Conservation (phyloP, 2,888 invertebrate genomes). For the Heterodera filipjevi region DNA sequence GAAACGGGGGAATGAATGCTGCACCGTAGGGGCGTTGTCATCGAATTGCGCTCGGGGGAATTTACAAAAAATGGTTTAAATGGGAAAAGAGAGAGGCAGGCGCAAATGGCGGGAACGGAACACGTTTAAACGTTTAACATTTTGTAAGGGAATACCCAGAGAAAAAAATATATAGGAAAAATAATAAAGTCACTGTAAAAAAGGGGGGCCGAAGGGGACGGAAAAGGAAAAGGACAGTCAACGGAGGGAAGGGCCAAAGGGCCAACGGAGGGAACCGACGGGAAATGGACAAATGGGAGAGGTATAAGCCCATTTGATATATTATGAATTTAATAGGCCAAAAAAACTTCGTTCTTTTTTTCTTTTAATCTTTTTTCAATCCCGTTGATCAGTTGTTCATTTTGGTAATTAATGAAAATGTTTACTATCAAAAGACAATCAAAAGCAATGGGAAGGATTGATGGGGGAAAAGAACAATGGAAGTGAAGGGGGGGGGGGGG, state of each 20-base stretch:
- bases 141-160: neutral
- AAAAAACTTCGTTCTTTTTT: too few species aligned
- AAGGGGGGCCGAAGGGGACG: neutral
- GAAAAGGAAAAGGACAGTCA: too few species aligned
- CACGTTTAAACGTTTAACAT: neutral
- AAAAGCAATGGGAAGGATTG: neutral
- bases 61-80: constrained; percentile 20
- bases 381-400: neutral
- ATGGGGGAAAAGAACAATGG: neutral
- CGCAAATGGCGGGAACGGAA: neutral
- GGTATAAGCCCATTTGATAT: neutral
- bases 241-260: too few species aligned
- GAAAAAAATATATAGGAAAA: neutral
- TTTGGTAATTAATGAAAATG: constrained; percentile 21
- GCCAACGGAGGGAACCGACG: too few species aligned
- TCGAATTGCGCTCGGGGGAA: constrained; percentile 1
- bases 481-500: neutral
- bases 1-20: constrained; percentile 13
- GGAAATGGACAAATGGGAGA: too few species aligned
- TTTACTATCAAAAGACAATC: neutral
- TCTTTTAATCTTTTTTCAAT: neutral
- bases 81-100: neutral
- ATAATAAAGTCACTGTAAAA: neutral
- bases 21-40: constrained; percentile 1
- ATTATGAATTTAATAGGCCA: neutral